Evolutionary conservation across 2,113 vertebrate species (phyloP), one percentile per base, ranked within the genome.

Genomic region (Nyctereutes procyonoides): DNA sequence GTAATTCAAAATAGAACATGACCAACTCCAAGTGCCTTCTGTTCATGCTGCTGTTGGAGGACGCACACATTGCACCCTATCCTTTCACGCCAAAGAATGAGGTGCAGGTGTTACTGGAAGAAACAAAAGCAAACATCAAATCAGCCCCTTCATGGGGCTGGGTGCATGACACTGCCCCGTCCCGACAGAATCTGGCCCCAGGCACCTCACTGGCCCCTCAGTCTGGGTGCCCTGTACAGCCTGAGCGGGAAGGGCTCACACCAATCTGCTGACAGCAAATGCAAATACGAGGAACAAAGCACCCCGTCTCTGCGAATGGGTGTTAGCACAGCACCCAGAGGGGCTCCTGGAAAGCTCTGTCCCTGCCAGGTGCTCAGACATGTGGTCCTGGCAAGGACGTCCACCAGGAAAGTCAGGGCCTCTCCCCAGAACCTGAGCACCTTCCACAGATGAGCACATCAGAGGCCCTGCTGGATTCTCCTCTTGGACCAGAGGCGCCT

Each of bases 121-220:
- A 67, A 2, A 32, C n/a, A 63, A 35, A 71, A 43, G 79, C 43
- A 30, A 53, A 85, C 9, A 16, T 26, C 22, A 55, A 65, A 76
- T 2, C 19, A 7, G n/a, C 3, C 48, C 82, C 48, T 19, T 2
- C 8, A 4, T 48, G 83, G 28, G 56, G 65, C 2, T 6, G 0
- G 5, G 28, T 1, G 8, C 0, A 13, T 3, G 56, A 58, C 83
- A 32, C 24, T 1, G 8, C 13, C n/a, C 62, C 22, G 13, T 38
- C 62, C 62, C 43, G 43, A 43, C 43, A 43, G 43, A 43, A 43
- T 7, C 17, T 0, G 16, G 20, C 24, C 16, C 4, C 76, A 3
- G 1, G 1, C 1, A 1, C 74, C 22, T n/a, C 76, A 22, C 20
- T 3, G 0, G 48, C 56, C 26, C 30, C n/a, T 5, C 1, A 14